Evolutionary conservation across 2,888 invertebrate genomes (phyloP).

Genomic region (Trichogramma evanescens): DNA sequence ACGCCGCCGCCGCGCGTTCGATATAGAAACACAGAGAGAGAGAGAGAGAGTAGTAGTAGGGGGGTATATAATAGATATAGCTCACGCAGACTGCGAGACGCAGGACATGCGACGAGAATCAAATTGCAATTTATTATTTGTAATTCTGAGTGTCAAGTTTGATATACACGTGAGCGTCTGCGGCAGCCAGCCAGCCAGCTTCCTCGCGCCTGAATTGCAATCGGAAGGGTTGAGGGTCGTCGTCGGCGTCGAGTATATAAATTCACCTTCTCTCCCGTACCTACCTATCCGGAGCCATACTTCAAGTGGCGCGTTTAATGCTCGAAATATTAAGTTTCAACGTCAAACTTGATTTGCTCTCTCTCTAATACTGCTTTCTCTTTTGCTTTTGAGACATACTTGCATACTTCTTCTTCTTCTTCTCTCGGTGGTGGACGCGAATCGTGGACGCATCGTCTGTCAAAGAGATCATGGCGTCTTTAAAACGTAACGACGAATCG

Average conservation of each 20-base stretch:
- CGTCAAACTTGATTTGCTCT: too few relatives aligned
- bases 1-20: constrained; percentile 16
- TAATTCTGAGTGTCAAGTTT: constrained; percentile 47
- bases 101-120: constrained; percentile 39
- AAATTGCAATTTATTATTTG: constrained; percentile 50
- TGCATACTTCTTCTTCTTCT: background rate
- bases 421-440: background rate
- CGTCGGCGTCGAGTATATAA: too few relatives aligned
- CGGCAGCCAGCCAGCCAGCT: constrained; percentile 13
- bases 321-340: constrained; percentile 21
- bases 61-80: constrained; percentile 8
- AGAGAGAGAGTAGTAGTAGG: constrained; percentile 15
- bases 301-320: constrained; percentile 13
- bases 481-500: background rate
- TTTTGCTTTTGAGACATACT: background rate
- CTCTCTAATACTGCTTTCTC: too few relatives aligned
- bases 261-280: too few relatives aligned
- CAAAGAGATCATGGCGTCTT: constrained; percentile 1
- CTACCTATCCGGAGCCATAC: too few relatives aligned
- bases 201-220: background rate
- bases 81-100: constrained; percentile 8
- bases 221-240: too few relatives aligned
- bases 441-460: constrained; percentile 11
- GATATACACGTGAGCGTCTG: constrained; percentile 33
- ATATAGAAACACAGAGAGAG: constrained; percentile 21